Evolutionary conservation across 2,113 vertebrate genomes (phyloP).

Genomic region (Conger conger): DNA sequence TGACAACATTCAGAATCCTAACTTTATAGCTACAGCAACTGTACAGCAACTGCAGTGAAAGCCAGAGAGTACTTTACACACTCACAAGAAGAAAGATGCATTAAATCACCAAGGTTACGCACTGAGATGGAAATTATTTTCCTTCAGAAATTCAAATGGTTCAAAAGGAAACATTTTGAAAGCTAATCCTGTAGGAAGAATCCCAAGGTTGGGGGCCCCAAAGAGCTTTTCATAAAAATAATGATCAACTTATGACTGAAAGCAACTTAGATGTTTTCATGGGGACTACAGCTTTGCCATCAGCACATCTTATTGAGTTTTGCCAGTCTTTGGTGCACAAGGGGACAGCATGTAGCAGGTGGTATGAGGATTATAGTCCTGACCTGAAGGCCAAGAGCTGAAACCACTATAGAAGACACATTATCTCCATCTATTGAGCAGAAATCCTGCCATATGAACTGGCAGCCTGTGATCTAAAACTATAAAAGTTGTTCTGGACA

Average conservation of each 20-base stretch:
- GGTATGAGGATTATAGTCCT: background rate
- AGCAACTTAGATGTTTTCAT: background rate
- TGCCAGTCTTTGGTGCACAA: background rate
- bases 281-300: background rate
- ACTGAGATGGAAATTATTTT: background rate
- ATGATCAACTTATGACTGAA: background rate
- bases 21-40: background rate
- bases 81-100: background rate
- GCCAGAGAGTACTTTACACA: background rate
- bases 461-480: background rate
- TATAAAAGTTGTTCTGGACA: background rate
- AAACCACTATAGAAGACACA: background rate
- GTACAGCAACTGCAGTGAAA: background rate
- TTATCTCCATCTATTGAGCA: background rate
- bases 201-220: too few relatives aligned
- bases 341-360: background rate
- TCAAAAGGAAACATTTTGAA: background rate
- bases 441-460: background rate
- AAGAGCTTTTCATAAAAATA: background rate
- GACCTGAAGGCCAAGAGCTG: background rate
- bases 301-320: background rate
- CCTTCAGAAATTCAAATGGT: background rate
- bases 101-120: background rate
- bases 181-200: background rate
- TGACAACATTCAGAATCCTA: background rate